phyloP scores from a whole-genome alignment of 2,797 vertebrate genomes.

The Orestias chungarensis region DNA sequence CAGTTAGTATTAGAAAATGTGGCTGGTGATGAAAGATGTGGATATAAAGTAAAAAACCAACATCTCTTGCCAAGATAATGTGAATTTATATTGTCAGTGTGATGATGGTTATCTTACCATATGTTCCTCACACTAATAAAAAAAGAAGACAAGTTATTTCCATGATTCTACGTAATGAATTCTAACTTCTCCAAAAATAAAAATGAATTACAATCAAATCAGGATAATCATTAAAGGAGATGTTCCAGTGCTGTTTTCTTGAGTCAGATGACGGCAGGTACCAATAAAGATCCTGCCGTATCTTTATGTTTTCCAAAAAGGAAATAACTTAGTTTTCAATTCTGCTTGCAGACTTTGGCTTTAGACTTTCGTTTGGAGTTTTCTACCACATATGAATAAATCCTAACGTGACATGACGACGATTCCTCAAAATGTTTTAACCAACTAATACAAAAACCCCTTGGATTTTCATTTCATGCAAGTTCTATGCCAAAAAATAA shows the following conservation, averaged over 20 bases:
- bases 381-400: not conserved
- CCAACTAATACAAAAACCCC: not conserved
- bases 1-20: conserved; percentile 37
- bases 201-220: not conserved
- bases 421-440: not conserved
- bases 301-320: not conserved
- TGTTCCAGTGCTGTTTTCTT: not conserved
- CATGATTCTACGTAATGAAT: conserved; percentile 50
- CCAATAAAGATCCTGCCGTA: not conserved
- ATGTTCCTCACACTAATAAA: conserved; percentile 30
- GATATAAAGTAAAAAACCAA: rapidly evolving
- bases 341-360: conserved; percentile 17
- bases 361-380: not conserved
- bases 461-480: not conserved
- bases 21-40: conserved; percentile 26
- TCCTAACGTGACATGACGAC: not conserved
- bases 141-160: conserved; percentile 32
- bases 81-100: not conserved
- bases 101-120: conserved; percentile 44
- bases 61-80: not conserved
- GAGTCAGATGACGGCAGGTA: conserved; percentile 8
- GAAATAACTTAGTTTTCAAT: conserved; percentile 47
- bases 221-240: not conserved
- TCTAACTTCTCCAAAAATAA: not conserved
- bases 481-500: not conserved